phyloP scores from a whole-genome alignment of 2,888 invertebrate genomes.

The Drosophila kambysellisi region DNA sequence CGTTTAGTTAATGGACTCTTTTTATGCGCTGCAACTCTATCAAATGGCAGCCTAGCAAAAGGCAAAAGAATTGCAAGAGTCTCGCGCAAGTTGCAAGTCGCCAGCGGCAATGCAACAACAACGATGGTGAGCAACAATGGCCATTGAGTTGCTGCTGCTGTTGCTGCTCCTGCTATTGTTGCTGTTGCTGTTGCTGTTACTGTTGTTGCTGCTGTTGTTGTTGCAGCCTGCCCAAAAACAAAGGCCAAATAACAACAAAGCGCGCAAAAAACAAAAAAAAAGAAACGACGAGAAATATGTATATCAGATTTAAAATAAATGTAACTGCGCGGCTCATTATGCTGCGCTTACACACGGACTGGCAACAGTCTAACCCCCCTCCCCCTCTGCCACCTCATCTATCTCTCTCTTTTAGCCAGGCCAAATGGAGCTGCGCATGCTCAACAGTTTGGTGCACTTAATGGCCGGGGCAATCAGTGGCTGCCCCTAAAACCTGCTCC shows the following conservation, averaged over 20 bases:
- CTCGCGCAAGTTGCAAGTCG: slow-evolving; percentile 61
- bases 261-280: slow-evolving; percentile 13
- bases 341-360: slow-evolving; percentile 71
- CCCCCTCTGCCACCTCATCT: not conserved
- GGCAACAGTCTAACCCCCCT: slow-evolving; percentile 14
- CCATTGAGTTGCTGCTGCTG: slow-evolving; percentile 73
- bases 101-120: slow-evolving; percentile 61
- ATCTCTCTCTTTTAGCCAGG: not conserved
- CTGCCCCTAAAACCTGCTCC: slow-evolving; percentile 30
- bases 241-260: slow-evolving; percentile 74
- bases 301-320: slow-evolving; percentile 83
- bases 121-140: slow-evolving; percentile 65
- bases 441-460: slow-evolving; percentile 76
- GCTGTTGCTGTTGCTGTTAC: slow-evolving; percentile 18
- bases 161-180: slow-evolving; percentile 32
- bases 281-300: slow-evolving; percentile 74
- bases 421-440: slow-evolving; percentile 70
- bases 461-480: slow-evolving; percentile 76
- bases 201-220: slow-evolving; percentile 56
- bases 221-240: slow-evolving; percentile 71
- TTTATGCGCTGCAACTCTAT: slow-evolving; percentile 55
- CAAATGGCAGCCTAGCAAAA: slow-evolving; percentile 61
- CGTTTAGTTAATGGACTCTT: not conserved
- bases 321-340: slow-evolving; percentile 82
- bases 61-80: slow-evolving; percentile 60